Base-by-base conservation (phyloP, 1,140 invertebrate genomes). In the Tetramorium simillimum region DNA sequence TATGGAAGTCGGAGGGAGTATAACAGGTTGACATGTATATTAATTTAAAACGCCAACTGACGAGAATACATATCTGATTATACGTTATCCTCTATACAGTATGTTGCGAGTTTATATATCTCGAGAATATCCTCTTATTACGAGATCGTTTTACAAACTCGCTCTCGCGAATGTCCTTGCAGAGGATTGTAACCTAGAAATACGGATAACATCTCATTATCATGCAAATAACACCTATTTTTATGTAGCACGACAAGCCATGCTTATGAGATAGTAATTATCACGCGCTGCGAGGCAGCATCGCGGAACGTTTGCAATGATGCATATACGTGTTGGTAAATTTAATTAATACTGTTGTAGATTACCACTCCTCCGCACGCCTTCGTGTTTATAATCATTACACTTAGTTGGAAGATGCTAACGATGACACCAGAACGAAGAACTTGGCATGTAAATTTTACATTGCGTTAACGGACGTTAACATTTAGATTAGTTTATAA, bases 261-360 rank as follows among this genome's bases (percentile, higher is more conserved):
- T 24, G 40, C 28, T 84, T 67, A 49, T 21, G 58, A 63, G 56
- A 51, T 37, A n/a, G 53, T 73, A 86, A 89, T 89, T 89, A 86
- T 84, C 69, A 12, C 88, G 51, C 72, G 58, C 2, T n/a, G 53
- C 2, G 56, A 85, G 49, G 28, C 51, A 62, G 86, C 60, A 60
- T 84, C 72, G 33, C 62, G 58, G 76, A 67, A 82, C 16, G 28
- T 56, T 62, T n/a, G 21, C 49, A 63, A 76, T 76, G 28, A 76
- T 18, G 70, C 56, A 60, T 63, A 21, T 12, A 56, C 16, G 67
- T 24, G 24, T 56, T 72, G 18, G 46, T 37, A 69, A 69, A 76
- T 89, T 89, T 86, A 89, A 89, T 89, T 89, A 89, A 89, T 89
- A 78, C 53, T 28, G 56, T 76, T 40, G 88, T 62, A 69, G 56